Evolutionary conservation across 2,113 vertebrate species (phyloP).

Genomic region (Nesoenas mayeri): DNA sequence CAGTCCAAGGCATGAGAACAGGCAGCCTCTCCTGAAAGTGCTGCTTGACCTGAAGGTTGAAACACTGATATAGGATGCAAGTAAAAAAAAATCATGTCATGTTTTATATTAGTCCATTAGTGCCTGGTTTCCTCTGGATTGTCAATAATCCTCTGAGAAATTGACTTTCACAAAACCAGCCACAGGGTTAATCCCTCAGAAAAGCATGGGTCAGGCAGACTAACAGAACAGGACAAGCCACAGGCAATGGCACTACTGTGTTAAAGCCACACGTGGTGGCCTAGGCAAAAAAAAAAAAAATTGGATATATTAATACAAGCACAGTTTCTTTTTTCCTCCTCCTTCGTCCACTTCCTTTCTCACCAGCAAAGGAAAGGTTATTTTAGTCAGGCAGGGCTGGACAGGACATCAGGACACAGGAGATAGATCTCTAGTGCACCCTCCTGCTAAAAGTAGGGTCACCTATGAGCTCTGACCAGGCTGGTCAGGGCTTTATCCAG

Average conservation of each 20-base stretch:
- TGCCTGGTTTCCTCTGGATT: background rate
- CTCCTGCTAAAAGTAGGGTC: background rate
- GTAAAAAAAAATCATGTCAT: background rate
- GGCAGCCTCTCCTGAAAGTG: background rate
- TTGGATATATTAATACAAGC: background rate
- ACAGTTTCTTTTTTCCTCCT: background rate
- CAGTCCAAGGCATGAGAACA: background rate
- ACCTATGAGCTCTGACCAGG: background rate
- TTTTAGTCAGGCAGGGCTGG: background rate
- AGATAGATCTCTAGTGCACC: background rate
- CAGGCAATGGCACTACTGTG: background rate
- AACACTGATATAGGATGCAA: background rate
- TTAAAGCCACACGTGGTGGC: background rate
- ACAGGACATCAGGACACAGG: background rate
- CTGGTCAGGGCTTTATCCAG: background rate
- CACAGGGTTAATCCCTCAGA: background rate
- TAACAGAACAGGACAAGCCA: background rate
- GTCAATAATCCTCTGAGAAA: slow-evolving; percentile 13
- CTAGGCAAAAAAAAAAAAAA: background rate
- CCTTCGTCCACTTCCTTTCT: background rate
- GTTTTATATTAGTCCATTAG: slow-evolving; percentile 21
- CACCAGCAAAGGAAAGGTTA: background rate
- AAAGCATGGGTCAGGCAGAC: background rate
- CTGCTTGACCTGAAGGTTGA: background rate
- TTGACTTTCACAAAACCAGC: background rate